phyloP scores from a whole-genome alignment of 64 coral and sea anemone species.

The Pachyseris speciosa region DNA sequence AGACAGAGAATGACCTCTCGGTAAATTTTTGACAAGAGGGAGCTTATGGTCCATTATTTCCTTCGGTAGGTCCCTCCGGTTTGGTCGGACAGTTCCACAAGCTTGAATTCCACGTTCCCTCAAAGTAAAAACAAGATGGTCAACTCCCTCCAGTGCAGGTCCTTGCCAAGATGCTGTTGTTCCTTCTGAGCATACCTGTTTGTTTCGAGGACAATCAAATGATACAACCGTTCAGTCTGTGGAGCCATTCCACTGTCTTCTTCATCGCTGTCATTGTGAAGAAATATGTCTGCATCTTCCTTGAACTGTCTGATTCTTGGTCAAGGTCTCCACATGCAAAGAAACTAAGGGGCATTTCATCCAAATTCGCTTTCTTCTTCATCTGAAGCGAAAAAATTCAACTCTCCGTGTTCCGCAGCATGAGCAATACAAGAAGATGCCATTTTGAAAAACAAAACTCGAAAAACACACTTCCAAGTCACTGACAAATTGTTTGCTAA shows the following conservation, averaged over 20 bases:
- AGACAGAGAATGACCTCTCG: neutral
- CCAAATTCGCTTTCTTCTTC: too few species aligned
- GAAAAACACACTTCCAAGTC: neutral
- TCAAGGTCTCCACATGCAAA: slow-evolving; percentile 32
- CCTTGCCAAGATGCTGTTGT: slow-evolving; percentile 38
- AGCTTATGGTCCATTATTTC: neutral
- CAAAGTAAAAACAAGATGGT: slow-evolving; percentile 17
- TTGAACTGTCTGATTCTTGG: slow-evolving; percentile 26
- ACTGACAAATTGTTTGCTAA: neutral
- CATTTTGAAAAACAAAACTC: neutral
- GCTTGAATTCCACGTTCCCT: slow-evolving; percentile 10
- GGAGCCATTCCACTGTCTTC: slow-evolving; percentile 26
- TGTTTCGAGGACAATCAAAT: slow-evolving; percentile 43
- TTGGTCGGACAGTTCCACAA: slow-evolving; percentile 26
- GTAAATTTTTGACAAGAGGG: neutral
- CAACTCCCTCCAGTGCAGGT: slow-evolving; percentile 26
- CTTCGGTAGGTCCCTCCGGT: slow-evolving; percentile 12
- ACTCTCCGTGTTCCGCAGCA: too few species aligned
- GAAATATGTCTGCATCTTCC: slow-evolving; percentile 17
- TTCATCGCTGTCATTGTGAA: neutral
- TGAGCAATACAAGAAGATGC: too few species aligned
- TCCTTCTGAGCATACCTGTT: slow-evolving; percentile 41
- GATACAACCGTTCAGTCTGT: slow-evolving; percentile 23
- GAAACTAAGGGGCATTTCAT: slow-evolving; percentile 45
- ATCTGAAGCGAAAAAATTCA: too few species aligned